Evolutionary conservation across 2,113 vertebrate genomes (phyloP).

Genomic region (Ginglymostoma cirratum): DNA sequence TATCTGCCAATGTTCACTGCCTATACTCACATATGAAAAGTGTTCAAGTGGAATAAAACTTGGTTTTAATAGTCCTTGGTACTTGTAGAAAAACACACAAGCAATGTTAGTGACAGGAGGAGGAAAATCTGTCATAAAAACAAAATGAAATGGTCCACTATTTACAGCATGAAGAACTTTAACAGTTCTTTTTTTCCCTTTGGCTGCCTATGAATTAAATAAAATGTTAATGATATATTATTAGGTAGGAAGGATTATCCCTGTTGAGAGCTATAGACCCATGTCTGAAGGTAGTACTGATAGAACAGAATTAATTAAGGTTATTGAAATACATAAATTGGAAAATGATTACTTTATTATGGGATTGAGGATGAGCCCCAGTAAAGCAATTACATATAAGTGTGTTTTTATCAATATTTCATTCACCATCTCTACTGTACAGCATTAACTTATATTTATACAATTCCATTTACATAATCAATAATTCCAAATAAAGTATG

Average conservation of each 20-base stretch:
- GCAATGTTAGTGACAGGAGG: not conserved
- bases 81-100: not conserved
- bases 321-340: not conserved
- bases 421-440: not conserved
- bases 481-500: too few relatives aligned
- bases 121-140: not conserved
- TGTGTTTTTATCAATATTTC: not conserved
- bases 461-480: too few relatives aligned
- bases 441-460: too few relatives aligned
- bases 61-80: not conserved
- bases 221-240: not conserved
- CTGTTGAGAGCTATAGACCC: not conserved
- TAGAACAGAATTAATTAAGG: not conserved
- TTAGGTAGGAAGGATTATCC: not conserved
- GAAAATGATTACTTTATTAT: not conserved
- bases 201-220: conserved; percentile 1
- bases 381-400: not conserved
- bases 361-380: not conserved
- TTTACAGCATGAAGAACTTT: not conserved
- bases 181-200: not conserved
- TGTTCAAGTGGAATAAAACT: not conserved
- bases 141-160: not conserved
- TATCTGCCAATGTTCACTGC: not conserved
- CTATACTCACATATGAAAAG: not conserved
- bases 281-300: not conserved